Base-by-base conservation (phyloP, 2,797 vertebrate genomes). In the Periophthalmus magnuspinnatus region DNA sequence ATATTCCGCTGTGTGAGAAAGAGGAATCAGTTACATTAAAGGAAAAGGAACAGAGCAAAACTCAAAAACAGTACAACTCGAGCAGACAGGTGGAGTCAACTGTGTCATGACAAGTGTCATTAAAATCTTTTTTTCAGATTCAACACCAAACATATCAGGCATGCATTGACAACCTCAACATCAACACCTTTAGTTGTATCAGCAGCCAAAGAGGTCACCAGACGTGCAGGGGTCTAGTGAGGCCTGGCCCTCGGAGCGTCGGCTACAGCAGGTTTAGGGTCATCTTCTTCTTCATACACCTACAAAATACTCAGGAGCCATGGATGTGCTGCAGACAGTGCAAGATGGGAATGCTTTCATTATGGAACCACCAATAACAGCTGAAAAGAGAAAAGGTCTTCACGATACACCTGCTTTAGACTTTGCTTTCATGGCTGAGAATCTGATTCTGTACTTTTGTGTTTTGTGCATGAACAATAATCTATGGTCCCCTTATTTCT, bases 141-240 rank as follows among this genome's bases (percentile, higher is more conserved):
- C 81, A 91, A 94, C 93, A 94, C 92, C 88, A 70, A 93, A 94
- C 91, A 94, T 85, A 90, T 92, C 93, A 93, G 91, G 93, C 93
- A 93, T 93, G 93, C 93, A 93, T 78, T 80, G 84, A 92, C 91
- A 85, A 91, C 86, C 89, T 89, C 77, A 50, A 92, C 88, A 88
- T 84, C 83, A 82, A 89, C 87, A 89, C 82, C 78, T 88, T 74
- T 68, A 32, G 76, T 67, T 28, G 79, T 75, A 76, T 72, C 81
- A 69, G 81, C 57, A 74, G 80, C 78, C 86, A 80, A 55, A 70
- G 56, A 70, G 65, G 47, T 83, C 85, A 77, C 74, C 82, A 21
- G 79, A 74, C 58, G 75, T 77, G 66, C 57, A 55, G 78, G 55
- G 64, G 75, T 60, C 81, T 79, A 63, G 82, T 28, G 72, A 75